These are phyloP conservation scores for Heptranchias perlo DNA, from an alignment of 2,113 vertebrate genomes.

Conservation along the genomic window DNA sequence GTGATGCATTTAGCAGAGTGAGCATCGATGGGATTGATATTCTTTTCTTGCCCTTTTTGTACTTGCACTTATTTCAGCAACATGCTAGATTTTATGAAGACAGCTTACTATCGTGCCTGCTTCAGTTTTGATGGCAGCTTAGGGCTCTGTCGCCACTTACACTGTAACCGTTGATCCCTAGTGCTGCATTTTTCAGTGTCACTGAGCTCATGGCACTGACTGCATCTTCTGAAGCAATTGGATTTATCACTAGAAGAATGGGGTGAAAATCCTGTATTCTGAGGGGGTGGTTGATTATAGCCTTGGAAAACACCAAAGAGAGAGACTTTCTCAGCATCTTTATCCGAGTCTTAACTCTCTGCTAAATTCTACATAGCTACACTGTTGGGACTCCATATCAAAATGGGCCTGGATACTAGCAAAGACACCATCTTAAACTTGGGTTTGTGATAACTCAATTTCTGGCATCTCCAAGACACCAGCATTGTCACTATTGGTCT, in stretches of 20 bases:
- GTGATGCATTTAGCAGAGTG: not conserved
- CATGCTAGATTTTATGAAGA: not conserved
- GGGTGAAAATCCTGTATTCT: not conserved
- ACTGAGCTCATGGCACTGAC: not conserved
- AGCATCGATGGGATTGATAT: not conserved
- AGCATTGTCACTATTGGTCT: too few relatives aligned
- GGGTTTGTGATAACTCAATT: not conserved
- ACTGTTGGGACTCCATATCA: not conserved
- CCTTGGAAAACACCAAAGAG: not conserved
- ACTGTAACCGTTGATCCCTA: not conserved
- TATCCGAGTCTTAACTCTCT: not conserved
- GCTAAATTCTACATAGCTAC: not conserved
- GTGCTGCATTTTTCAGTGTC: too few relatives aligned
- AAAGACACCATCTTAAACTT: not conserved
- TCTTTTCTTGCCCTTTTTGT: not conserved
- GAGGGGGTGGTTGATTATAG: too few relatives aligned
- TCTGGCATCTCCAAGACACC: not conserved
- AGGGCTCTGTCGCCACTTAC: not conserved
- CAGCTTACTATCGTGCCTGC: not conserved
- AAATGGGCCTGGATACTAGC: too few relatives aligned
- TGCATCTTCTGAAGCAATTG: not conserved
- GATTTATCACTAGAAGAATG: not conserved
- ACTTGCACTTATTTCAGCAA: not conserved
- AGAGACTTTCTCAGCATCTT: not conserved
- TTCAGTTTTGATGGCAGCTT: not conserved